Evolutionary conservation across 1,140 invertebrate genomes (phyloP).

Genomic region (Parasteatoda tepidariorum): DNA sequence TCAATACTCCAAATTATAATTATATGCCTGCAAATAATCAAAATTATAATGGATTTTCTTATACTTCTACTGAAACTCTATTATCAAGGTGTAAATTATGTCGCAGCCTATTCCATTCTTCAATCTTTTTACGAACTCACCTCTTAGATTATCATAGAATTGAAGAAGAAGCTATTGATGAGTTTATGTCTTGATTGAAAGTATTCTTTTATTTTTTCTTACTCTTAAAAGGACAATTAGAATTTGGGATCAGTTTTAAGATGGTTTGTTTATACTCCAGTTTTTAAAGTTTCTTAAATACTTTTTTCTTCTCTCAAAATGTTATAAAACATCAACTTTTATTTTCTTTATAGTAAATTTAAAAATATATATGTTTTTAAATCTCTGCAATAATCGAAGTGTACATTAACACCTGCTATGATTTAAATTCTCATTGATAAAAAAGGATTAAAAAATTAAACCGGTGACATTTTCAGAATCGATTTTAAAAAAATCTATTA

Average conservation of each 20-base stretch:
- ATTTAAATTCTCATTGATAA: too few species aligned
- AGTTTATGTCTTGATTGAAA: conserved; percentile 26
- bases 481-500: too few species aligned
- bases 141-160: conserved; percentile 51
- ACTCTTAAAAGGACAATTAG: background rate
- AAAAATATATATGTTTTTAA: too few species aligned
- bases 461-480: too few species aligned
- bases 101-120: conserved; percentile 46
- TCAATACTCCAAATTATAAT: conserved; percentile 43
- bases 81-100: conserved; percentile 45
- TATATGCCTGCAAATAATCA: conserved; percentile 39
- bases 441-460: too few species aligned
- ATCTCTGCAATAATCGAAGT: too few species aligned
- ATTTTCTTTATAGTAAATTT: too few species aligned
- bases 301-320: too few species aligned
- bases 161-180: conserved; percentile 56
- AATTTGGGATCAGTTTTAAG: background rate
- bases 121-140: conserved; percentile 38
- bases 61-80: conserved; percentile 22
- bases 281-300: too few species aligned
- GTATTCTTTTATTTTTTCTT: too few species aligned
- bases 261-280: background rate
- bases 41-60: conserved; percentile 24
- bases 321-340: too few species aligned
- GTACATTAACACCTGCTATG: too few species aligned